These are phyloP conservation scores for Carassius carassius DNA, from an alignment of 2,113 vertebrate genomes.

Conservation along the genomic window DNA sequence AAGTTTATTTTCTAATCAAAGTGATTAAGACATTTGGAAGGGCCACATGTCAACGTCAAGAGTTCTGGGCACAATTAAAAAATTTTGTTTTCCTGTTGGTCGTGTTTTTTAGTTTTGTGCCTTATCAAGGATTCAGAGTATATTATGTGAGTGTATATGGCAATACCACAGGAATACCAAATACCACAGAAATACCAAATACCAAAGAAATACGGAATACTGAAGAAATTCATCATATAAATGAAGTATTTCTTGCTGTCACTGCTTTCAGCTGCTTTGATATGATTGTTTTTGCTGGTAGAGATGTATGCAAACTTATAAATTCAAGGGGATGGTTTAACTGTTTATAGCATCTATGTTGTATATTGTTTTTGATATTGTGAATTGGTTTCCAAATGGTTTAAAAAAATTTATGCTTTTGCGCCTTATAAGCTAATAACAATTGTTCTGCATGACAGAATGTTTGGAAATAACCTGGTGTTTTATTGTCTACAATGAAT, in stretches of 20 bases:
- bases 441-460: not conserved
- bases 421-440: not conserved
- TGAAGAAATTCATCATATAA: slow-evolving; percentile 41
- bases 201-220: not conserved
- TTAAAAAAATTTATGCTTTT: not conserved
- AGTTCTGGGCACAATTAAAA: slow-evolving; percentile 86
- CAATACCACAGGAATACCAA: no score
- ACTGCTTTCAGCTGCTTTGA: slow-evolving; percentile 82
- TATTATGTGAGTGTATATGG: slow-evolving; percentile 64
- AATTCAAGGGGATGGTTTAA: not conserved
- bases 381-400: no score
- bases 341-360: not conserved
- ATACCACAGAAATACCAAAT: no score
- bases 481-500: not conserved
- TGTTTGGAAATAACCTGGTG: not conserved
- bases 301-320: not conserved
- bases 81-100: slow-evolving; percentile 79
- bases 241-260: slow-evolving; percentile 80
- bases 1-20: slow-evolving; percentile 71
- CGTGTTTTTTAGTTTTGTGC: slow-evolving; percentile 80
- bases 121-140: slow-evolving; percentile 80
- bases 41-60: slow-evolving; percentile 72
- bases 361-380: not conserved
- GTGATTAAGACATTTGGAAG: slow-evolving; percentile 62
- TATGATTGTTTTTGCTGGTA: slow-evolving; percentile 62